Evolutionary conservation across 2,888 invertebrate species (phyloP).

Genomic region (Crematogaster levior): DNA sequence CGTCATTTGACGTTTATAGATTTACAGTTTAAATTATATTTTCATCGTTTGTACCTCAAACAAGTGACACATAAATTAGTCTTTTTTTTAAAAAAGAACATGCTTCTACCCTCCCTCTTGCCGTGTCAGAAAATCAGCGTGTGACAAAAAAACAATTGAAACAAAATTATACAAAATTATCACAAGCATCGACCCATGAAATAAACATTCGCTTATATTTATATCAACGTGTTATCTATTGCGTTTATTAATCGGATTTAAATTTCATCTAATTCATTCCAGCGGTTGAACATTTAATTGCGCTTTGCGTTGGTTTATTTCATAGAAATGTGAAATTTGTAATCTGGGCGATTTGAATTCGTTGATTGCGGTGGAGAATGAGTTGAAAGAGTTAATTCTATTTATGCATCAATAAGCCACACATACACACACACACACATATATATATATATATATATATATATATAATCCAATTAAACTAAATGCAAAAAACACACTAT

Average conservation of each 20-base stretch:
- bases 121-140: not conserved
- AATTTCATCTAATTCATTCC: slow-evolving; percentile 30
- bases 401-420: not conserved
- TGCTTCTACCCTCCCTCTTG: not conserved
- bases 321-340: slow-evolving; percentile 3
- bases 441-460: no score
- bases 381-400: not conserved
- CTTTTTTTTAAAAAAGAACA: not conserved
- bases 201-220: slow-evolving; percentile 20
- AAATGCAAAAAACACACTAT: not conserved
- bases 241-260: slow-evolving; percentile 21
- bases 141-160: not conserved
- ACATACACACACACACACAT: no score
- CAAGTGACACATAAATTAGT: not conserved
- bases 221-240: slow-evolving; percentile 22
- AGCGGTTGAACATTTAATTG: slow-evolving; percentile 25
- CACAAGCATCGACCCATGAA: not conserved
- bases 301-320: slow-evolving; percentile 11
- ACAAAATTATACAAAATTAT: slow-evolving; percentile 28
- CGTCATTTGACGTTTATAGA: slow-evolving; percentile 1
- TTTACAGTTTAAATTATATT: slow-evolving; percentile 14
- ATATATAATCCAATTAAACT: not conserved
- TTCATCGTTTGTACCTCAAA: slow-evolving; percentile 3
- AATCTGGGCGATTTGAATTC: slow-evolving; percentile 16
- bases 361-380: not conserved